A percentile compares a stretch with the other conserved stretches of the same genome.
Conservation (phyloP, 2,113 vertebrate species). For the Panurus biarmicus region DNA sequence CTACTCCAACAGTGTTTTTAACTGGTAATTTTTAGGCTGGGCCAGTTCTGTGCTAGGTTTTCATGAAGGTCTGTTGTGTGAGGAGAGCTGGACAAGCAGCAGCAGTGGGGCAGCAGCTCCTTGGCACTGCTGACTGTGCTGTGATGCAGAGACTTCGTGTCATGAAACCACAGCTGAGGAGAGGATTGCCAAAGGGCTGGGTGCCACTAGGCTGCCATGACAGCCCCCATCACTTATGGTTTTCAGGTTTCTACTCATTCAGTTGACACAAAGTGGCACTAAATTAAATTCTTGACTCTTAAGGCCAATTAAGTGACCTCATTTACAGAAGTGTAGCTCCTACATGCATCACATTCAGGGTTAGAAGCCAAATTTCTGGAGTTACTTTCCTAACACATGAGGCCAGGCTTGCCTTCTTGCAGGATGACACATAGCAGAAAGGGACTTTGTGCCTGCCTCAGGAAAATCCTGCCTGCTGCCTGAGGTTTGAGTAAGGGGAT, state of each 20-base stretch:
- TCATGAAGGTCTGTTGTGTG: rapidly evolving
- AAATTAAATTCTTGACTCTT: not conserved
- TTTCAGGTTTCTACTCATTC: not conserved
- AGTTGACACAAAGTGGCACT: not conserved
- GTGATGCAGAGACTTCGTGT: not conserved
- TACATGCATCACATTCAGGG: not conserved
- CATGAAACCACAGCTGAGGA: not conserved
- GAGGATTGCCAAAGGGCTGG: not conserved
- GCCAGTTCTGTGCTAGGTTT: not conserved
- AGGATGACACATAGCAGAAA: not conserved
- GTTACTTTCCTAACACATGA: not conserved
- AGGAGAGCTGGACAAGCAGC: not conserved
- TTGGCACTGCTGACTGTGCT: not conserved
- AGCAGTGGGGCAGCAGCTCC: not conserved
- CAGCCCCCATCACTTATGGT: not conserved
- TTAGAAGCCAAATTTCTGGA: not conserved
- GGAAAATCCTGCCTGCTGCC: not conserved
- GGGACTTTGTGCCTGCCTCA: not conserved
- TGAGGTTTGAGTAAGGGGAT: not conserved
- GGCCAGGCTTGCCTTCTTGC: not conserved
- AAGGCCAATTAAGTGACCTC: not conserved
- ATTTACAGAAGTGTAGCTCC: not conserved
- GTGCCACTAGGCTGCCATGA: not conserved
- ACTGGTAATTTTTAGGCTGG: not conserved
- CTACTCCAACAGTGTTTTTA: not conserved